These are phyloP conservation scores for Incurvaria masculella DNA, from an alignment of 2,888 invertebrate species.

Conservation along the genomic window DNA sequence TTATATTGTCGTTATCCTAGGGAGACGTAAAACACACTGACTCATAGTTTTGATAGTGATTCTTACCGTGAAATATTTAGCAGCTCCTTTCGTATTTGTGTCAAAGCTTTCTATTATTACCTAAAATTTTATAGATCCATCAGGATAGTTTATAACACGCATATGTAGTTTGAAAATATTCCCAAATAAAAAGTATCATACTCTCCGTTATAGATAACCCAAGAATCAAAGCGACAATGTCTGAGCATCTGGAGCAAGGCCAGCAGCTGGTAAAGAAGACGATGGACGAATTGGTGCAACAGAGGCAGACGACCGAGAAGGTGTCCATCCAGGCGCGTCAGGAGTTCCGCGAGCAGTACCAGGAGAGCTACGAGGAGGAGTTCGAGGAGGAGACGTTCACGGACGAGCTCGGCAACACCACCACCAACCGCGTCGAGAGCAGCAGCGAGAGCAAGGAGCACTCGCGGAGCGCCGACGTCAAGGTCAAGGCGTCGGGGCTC, in stretches of 20 bases:
- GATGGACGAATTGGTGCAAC: slow-evolving; percentile 45
- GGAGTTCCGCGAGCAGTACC: slow-evolving; percentile 46
- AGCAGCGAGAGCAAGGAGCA: slow-evolving; percentile 52
- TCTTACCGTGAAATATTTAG: too few relatives aligned
- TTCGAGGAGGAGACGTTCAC: slow-evolving; percentile 49
- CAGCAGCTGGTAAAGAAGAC: slow-evolving; percentile 48
- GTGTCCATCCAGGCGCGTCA: slow-evolving; percentile 48
- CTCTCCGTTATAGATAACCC: neutral
- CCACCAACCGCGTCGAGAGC: slow-evolving; percentile 44
- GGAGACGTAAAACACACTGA: too few relatives aligned
- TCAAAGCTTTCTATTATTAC: too few relatives aligned
- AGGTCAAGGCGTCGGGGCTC: slow-evolving; percentile 47
- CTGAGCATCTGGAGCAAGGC: slow-evolving; percentile 33
- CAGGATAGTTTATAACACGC: too few relatives aligned
- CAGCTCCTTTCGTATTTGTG: too few relatives aligned
- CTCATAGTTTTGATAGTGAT: too few relatives aligned
- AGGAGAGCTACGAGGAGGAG: slow-evolving; percentile 50
- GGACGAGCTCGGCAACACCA: slow-evolving; percentile 43
- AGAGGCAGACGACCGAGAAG: slow-evolving; percentile 38
- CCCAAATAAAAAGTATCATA: too few relatives aligned
- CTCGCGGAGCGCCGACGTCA: slow-evolving; percentile 46
- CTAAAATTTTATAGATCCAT: too few relatives aligned
- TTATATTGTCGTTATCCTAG: too few relatives aligned
- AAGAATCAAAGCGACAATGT: slow-evolving; percentile 6
- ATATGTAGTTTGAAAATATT: too few relatives aligned